Conservation (phyloP, 2,113 vertebrate species). For the Orycteropus afer region DNA sequence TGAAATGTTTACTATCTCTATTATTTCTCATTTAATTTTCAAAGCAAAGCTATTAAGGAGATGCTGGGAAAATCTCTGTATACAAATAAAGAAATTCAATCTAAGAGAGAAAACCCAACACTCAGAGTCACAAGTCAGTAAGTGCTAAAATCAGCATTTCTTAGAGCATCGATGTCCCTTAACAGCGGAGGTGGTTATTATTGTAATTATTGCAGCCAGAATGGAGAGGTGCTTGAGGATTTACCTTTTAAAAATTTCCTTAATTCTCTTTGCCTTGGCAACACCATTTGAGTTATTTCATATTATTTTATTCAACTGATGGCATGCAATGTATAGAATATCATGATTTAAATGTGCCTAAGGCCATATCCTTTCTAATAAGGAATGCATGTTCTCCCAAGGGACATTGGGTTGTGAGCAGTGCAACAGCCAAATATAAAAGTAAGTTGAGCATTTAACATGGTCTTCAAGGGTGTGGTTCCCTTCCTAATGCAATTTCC, state of each 20-base stretch:
- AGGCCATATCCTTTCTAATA: neutral
- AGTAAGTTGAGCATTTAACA: neutral
- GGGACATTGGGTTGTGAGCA: too few species aligned
- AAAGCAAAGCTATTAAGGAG: neutral
- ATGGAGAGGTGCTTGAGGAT: neutral
- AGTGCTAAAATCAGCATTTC: neutral
- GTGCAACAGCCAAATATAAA: neutral
- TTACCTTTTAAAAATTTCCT: neutral
- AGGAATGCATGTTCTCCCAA: neutral
- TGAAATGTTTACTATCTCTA: neutral
- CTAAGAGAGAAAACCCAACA: neutral
- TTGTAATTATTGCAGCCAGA: neutral
- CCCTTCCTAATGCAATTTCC: neutral
- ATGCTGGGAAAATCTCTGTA: neutral
- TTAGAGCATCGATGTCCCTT: neutral
- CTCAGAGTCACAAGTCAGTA: neutral
- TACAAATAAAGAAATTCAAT: neutral
- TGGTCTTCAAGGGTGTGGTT: neutral
- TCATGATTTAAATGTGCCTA: neutral
- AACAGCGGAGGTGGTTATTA: neutral
- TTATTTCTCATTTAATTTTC: neutral
- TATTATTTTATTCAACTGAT: neutral
- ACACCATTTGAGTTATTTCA: too few species aligned
- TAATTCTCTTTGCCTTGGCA: neutral
- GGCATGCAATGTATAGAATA: rapidly evolving